Evolutionary conservation across 2,888 invertebrate genomes (phyloP).

Genomic region (Cordylochernes scorpioides): DNA sequence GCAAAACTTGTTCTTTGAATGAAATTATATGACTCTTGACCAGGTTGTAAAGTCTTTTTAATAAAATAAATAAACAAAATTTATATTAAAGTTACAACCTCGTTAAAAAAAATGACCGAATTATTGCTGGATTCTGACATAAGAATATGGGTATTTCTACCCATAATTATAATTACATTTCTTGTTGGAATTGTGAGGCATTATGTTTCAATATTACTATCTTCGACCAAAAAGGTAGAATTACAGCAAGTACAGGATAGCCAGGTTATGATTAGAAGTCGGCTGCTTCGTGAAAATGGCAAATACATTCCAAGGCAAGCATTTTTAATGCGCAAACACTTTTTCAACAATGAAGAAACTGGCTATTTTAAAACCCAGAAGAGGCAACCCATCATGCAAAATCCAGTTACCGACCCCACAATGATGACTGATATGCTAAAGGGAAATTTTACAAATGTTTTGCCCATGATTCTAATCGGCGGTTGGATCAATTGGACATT

Average conservation of each 20-base stretch:
- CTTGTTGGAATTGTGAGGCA: conserved; percentile 86
- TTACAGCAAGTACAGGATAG: conserved; percentile 82
- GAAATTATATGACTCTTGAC: too few relatives aligned
- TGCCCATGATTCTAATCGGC: conserved; percentile 96
- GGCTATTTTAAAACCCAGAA: conserved; percentile 85
- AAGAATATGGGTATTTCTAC: conserved; percentile 90
- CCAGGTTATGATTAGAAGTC: conserved; percentile 77
- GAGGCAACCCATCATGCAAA: conserved; percentile 40
- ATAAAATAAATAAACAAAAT: too few relatives aligned
- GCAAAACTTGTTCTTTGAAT: too few relatives aligned
- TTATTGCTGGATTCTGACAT: conserved; percentile 77
- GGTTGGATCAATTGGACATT: conserved; percentile 99
- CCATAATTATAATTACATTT: conserved; percentile 93
- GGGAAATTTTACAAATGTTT: conserved; percentile 88
- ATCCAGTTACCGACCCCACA: conserved; percentile 83
- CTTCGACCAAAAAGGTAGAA: conserved; percentile 85
- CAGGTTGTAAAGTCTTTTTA: too few relatives aligned
- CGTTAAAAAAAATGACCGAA: too few relatives aligned
- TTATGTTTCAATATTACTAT: conserved; percentile 77
- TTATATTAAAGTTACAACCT: too few relatives aligned
- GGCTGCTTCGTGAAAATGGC: conserved; percentile 83
- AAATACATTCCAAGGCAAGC: conserved; percentile 67
- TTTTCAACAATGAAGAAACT: conserved; percentile 81
- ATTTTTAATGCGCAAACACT: conserved; percentile 71
- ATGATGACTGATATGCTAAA: conserved; percentile 98